These are phyloP conservation scores for Sepiola atlantica DNA, from an alignment of 2,888 invertebrate genomes.

Conservation along the genomic window DNA sequence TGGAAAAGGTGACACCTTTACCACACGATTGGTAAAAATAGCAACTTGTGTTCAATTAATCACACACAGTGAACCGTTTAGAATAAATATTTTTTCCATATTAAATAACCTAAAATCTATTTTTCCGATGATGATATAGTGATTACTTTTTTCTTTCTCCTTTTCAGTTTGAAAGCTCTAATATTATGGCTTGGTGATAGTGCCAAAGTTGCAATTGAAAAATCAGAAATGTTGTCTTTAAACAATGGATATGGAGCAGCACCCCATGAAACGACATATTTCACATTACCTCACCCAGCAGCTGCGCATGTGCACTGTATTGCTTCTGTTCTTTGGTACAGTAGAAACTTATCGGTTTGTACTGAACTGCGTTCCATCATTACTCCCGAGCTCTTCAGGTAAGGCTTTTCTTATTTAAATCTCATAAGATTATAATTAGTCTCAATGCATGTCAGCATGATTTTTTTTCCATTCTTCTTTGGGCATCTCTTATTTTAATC, in stretches of 20 bases:
- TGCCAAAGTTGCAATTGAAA: slow-evolving; percentile 73
- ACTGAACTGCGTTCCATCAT: slow-evolving; percentile 81
- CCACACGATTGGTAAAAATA: too few relatives aligned
- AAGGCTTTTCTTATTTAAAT: slow-evolving; percentile 52
- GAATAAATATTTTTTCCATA: too few relatives aligned
- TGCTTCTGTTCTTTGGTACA: slow-evolving; percentile 86
- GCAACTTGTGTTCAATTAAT: too few relatives aligned
- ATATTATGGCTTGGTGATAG: slow-evolving; percentile 84
- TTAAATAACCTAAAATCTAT: too few relatives aligned
- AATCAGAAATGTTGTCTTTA: slow-evolving; percentile 54
- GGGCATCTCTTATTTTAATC: too few relatives aligned
- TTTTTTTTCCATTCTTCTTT: neutral
- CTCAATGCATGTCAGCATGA: neutral
- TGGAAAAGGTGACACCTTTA: too few relatives aligned
- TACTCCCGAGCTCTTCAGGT: slow-evolving; percentile 85
- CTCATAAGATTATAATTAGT: neutral
- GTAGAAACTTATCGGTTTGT: slow-evolving; percentile 62
- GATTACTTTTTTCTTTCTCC: neutral
- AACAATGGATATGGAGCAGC: slow-evolving; percentile 55
- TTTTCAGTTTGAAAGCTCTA: slow-evolving; percentile 74
- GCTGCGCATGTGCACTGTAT: slow-evolving; percentile 80
- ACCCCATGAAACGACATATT: slow-evolving; percentile 5
- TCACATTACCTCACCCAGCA: slow-evolving; percentile 66
- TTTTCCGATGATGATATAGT: too few relatives aligned
- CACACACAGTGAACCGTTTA: too few relatives aligned